Base-by-base conservation (phyloP, 2,888 invertebrate genomes). In the Cephus pulcher region DNA sequence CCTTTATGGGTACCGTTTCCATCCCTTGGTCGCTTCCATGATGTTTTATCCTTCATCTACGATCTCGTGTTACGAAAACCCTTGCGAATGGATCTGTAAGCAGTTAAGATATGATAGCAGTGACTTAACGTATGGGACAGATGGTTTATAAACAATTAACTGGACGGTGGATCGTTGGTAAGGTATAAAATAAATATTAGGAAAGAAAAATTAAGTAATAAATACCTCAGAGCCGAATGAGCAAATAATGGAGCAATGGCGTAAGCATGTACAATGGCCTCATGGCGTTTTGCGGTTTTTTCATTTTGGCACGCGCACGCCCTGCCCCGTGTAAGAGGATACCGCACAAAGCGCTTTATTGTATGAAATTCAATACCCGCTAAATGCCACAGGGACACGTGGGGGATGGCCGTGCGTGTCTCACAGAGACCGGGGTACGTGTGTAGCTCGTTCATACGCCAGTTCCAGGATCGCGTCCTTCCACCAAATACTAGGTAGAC, bases 291-390 rank as follows among this genome's bases (percentile, higher is more conserved):
- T 88, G 88, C 87, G 87, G 89, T 89, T 89, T 90, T 88, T 89
- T 88, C 87, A 87, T 88, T 90, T 89, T 89, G 89, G 89, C 89
- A 90, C 89, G 90, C 90, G 90, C 83, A 86, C 87, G 83, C 78
- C 86, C 83, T 80, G 56, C 75, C 77, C 74, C 80, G 79, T 81
- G 91, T 91, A 91, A 91, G 84, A 87, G 89, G 90, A 91, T 90
- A 91, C 85, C 88, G 85, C 86, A 89, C 89, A 91, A 91, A 90
- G 89, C 89, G 87, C 89, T 90, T 91, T 89, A 91, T 89, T 89
- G 88, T 89, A 87, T 84, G 90, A 89, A 90, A 91, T 82, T 87
- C 88, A 90, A 91, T 91, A 87, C 88, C 85, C 86, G 86, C 85
- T 88, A 89, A 89, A 89, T 89, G 89, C 87, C 34, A 78, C 73